phyloP scores from a whole-genome alignment of 2,888 invertebrate species.

The Andricus quercusramuli region DNA sequence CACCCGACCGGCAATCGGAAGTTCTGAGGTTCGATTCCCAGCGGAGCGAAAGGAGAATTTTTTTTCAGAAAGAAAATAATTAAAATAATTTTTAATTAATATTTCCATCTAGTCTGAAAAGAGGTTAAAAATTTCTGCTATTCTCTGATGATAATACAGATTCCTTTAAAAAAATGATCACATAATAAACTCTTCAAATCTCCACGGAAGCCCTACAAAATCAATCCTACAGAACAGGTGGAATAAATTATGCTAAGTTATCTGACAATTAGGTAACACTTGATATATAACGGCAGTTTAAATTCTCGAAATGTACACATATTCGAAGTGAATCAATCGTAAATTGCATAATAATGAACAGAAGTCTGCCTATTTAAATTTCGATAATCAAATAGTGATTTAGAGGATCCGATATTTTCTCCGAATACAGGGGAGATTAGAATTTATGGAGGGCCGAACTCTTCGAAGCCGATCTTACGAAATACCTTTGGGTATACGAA shows the following conservation, averaged over 20 bases:
- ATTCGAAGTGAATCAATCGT: not conserved
- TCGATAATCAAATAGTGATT: conserved; percentile 31
- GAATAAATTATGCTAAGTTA: conserved; percentile 11
- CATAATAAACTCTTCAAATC: not conserved
- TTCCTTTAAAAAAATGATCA: not conserved
- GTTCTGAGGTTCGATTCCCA: too few relatives aligned
- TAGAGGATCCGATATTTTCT: conserved; percentile 23
- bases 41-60: too few relatives aligned
- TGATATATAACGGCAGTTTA: not conserved
- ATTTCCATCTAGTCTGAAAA: too few relatives aligned
- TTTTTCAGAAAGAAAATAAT: too few relatives aligned
- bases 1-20: too few relatives aligned
- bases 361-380: not conserved
- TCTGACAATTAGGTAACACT: not conserved
- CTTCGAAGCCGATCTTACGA: not conserved
- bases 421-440: not conserved
- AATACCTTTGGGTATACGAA: not conserved
- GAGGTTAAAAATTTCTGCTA: too few relatives aligned
- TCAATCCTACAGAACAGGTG: not conserved
- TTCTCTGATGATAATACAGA: too few relatives aligned
- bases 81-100: too few relatives aligned
- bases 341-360: conserved; percentile 15
- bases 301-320: not conserved
- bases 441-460: conserved; percentile 17
- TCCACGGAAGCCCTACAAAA: not conserved